phyloP scores from a whole-genome alignment of 2,888 invertebrate genomes.

The Trichopoda pennipes region DNA sequence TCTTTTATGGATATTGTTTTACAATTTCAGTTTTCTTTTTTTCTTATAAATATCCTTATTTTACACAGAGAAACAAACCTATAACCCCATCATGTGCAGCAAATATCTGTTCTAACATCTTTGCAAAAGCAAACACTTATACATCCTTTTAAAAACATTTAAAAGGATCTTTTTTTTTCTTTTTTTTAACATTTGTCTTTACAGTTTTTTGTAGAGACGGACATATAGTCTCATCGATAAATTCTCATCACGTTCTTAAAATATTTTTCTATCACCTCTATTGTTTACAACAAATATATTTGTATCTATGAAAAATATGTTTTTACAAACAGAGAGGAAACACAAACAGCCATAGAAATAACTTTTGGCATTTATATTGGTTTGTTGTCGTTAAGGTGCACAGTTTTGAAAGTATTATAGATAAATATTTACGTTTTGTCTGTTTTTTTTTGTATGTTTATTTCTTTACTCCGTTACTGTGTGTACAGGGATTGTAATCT shows the following conservation, averaged over 20 bases:
- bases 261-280: constrained; percentile 77
- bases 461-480: background rate
- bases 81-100: constrained; percentile 53
- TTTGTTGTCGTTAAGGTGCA: constrained; percentile 33
- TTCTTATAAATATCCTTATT: constrained; percentile 1
- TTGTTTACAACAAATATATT: constrained; percentile 53
- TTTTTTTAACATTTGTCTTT: constrained; percentile 26
- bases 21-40: constrained; percentile 55
- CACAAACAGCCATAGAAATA: constrained; percentile 29
- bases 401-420: constrained; percentile 48
- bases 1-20: constrained; percentile 61
- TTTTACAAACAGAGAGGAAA: constrained; percentile 4
- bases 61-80: background rate
- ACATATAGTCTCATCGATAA: constrained; percentile 72
- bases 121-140: constrained; percentile 14
- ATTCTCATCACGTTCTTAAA: constrained; percentile 79
- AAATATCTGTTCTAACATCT: constrained; percentile 31
- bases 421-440: constrained; percentile 41
- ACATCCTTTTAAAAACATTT: constrained; percentile 28
- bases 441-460: background rate
- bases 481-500: constrained; percentile 16
- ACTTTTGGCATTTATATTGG: constrained; percentile 55
- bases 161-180: constrained; percentile 28
- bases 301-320: constrained; percentile 17
- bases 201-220: constrained; percentile 10